These are phyloP conservation scores for Trichomycterus rosablanca DNA, from an alignment of 2,113 vertebrate genomes.

Conservation along the genomic window DNA sequence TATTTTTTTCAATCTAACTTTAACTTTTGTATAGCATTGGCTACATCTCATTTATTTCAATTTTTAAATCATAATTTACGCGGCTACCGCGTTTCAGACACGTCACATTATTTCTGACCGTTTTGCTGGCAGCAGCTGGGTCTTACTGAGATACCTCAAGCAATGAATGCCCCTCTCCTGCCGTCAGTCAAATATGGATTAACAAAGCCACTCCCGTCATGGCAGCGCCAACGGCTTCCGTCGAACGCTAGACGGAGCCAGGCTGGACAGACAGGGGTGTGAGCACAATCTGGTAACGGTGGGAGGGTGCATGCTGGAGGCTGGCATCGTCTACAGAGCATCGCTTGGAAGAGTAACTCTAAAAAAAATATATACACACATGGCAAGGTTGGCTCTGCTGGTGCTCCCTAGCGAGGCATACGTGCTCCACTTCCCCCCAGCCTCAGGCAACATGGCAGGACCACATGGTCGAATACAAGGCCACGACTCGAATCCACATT, in stretches of 20 bases:
- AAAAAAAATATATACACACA: conserved; percentile 20
- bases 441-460: conserved; percentile 28
- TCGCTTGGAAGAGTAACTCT: conserved; percentile 1
- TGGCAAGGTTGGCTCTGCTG: conserved; percentile 11
- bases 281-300: conserved; percentile 40
- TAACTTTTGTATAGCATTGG: too few relatives aligned
- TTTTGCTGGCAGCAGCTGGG: background rate
- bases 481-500: background rate
- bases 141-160: background rate
- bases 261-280: conserved; percentile 58
- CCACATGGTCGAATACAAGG: conserved; percentile 31
- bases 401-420: conserved; percentile 11
- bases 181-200: conserved; percentile 71
- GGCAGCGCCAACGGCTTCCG: conserved; percentile 17
- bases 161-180: conserved; percentile 56
- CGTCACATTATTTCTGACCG: conserved; percentile 4
- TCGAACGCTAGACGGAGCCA: conserved; percentile 60
- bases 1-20: too few relatives aligned
- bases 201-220: conserved; percentile 58
- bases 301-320: conserved; percentile 18
- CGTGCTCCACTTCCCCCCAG: conserved; percentile 36
- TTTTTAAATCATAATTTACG: too few relatives aligned
- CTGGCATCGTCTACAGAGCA: conserved; percentile 26
- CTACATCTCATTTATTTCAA: too few relatives aligned
- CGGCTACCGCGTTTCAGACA: conserved; percentile 8